Conservation (phyloP, 2,797 vertebrate species). For the Cyprinella venusta region DNA sequence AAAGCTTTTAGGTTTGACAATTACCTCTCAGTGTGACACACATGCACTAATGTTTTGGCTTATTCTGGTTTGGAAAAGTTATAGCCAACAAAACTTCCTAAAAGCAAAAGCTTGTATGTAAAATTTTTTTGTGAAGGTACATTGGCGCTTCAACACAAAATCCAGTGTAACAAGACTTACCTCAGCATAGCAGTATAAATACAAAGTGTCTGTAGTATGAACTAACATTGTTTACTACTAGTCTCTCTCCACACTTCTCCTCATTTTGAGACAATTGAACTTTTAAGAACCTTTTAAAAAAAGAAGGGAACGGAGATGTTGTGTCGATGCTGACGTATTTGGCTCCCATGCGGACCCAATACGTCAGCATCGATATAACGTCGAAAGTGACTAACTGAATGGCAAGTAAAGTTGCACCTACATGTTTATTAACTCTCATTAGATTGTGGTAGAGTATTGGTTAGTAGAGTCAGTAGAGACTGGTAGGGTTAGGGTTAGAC, state of each 20-base stretch:
- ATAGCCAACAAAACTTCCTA: constrained; percentile 4
- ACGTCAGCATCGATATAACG: no score
- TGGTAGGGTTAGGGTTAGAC: no score
- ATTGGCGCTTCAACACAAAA: constrained; percentile 28
- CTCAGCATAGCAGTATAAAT: constrained; percentile 10
- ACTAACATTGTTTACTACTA: constrained; percentile 15
- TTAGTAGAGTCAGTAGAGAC: no score
- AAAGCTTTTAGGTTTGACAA: constrained; percentile 26
- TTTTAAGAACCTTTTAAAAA: not conserved
- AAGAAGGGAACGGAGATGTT: no score
- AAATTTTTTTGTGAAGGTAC: not conserved
- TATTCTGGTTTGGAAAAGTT: constrained; percentile 3
- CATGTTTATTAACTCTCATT: no score
- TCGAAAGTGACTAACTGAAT: no score
- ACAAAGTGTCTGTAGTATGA: constrained; percentile 5
- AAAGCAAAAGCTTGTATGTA: constrained; percentile 18
- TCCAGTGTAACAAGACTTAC: constrained; percentile 6
- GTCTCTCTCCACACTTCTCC: constrained; percentile 6
- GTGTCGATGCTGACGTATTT: no score
- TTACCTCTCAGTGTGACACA: not conserved
- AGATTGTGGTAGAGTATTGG: no score
- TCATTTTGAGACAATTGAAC: no score
- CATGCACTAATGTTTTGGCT: constrained; percentile 13
- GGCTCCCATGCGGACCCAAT: no score
- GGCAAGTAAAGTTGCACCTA: no score